Evolutionary conservation across 2,113 vertebrate genomes (phyloP), one percentile per base, ranked within the genome.

Genomic region (Mus spicilegus): DNA sequence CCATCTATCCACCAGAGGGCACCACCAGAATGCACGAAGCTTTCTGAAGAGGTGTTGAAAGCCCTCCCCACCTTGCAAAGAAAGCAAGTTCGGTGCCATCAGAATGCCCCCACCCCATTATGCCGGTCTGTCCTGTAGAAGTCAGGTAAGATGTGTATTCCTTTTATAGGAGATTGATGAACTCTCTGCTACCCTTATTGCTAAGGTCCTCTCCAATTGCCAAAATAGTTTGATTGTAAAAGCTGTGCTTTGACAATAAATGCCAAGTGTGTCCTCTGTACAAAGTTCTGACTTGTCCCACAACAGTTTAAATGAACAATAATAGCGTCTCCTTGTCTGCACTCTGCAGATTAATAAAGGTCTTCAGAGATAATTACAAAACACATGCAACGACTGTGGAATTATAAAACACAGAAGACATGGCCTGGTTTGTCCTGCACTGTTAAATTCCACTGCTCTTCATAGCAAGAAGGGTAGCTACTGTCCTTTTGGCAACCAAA

Each of bases 1-100:
- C 36, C 75, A 24, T 73, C 61, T 24, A 39, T 73, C 96, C 97
- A 96, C 96, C 63, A 98, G 97, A 96, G 97, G 97, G 97, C 96
- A 67, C 96, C 95, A 63, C 85, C 39, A 46, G 85, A 46, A 92
- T 77, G 49, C 42, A 73, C 49, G 72, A 92, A 85, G 77, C 8
- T 84, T 54, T n/a, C 7, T n/a, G 49, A 56, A 65, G 39, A 46
- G 1, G 17, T n/a, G 26, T 58, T 49, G 26, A 86, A 73, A 49
- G 56, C 11, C 39, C 76, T 76, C 22, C 26, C 7, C 24, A 63
- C 28, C 22, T 63, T n/a, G 69, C 69, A 87, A 28, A 94, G 80
- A 81, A 95, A 90, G 61, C 24, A 80, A 84, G 39, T 5, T 46
- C 49, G 39, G 82, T 24, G 26, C 58, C 69, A 91, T 49, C 28